Base-by-base conservation (phyloP, 2,113 vertebrate species). In the Saguinus midas region DNA sequence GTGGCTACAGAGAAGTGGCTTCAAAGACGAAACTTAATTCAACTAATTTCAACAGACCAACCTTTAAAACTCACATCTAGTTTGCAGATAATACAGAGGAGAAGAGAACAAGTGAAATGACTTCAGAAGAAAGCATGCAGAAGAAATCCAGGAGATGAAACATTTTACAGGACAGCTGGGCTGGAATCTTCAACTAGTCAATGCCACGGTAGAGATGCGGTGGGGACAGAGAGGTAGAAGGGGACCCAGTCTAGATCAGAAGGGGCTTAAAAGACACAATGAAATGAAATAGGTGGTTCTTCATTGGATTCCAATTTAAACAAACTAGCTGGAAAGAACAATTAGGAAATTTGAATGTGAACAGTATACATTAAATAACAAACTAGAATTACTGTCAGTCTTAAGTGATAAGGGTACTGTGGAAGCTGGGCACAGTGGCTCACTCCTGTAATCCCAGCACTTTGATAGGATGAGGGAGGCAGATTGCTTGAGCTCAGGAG, bases 111-210 rank as follows among this genome's bases (percentile, higher is more conserved):
- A 66, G 35, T 68, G 35, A 91, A 76, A 45, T 58, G 27, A 72
- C 23, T 75, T 87, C 40, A n/a, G 16, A 82, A 88, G 58, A 45
- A 87, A n/a, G 45, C 23, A 27, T 61, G 61, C 3, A 37, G 50
- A 94, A 75, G 88, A 94, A 95, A 82, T n/a, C 68, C 14, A 58
- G 57, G 21, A 35, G 32, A 45, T 50, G 72, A 88, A 25, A n/a
- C 20, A n/a, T 16, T 40, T 58, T 27, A 55, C 5, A 57, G 58
- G 27, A 20, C n/a, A 55, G 37, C 13, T 21, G 10, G 29, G 55
- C 43, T 20, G 52, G 11, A 58, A 12, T 52, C 45, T 80, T 87
- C 40, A 40, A 10, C 21, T 13, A 82, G 48, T 6, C 52, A 58
- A 13, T 1, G 17, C 52, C 61, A 72, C 2, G 9, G 61, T 21